Evolutionary conservation across 2,888 invertebrate species (phyloP).

Genomic region (Blastobasis adustella): DNA sequence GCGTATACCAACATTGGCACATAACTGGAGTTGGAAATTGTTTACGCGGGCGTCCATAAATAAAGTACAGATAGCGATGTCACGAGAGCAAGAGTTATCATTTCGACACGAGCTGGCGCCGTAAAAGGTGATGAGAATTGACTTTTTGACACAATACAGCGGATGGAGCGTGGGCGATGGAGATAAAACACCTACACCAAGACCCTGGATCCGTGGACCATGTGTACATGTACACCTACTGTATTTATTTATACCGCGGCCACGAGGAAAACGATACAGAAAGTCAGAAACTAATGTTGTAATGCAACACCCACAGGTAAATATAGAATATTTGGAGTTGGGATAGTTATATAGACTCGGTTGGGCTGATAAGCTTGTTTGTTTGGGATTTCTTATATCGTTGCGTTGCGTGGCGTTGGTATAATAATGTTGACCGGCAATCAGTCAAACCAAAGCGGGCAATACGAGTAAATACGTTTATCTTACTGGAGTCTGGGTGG

Average conservation of each 20-base stretch:
- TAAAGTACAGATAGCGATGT: constrained; percentile 1
- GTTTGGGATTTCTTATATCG: neutral
- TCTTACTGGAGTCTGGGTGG: too few relatives aligned
- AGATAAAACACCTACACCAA: constrained; percentile 24
- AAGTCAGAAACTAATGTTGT: neutral
- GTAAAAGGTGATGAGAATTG: constrained; percentile 22
- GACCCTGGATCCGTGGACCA: constrained; percentile 23
- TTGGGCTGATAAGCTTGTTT: constrained; percentile 5
- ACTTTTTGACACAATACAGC: constrained; percentile 23
- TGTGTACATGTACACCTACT: too few relatives aligned
- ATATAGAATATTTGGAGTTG: neutral
- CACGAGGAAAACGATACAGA: constrained; percentile 3
- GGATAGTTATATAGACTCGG: constrained; percentile 5
- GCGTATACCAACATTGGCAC: too few relatives aligned
- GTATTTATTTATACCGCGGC: too few relatives aligned
- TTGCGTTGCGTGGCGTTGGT: too few relatives aligned
- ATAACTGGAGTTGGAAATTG: neutral
- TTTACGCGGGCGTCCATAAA: neutral
- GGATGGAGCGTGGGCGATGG: constrained; percentile 25
- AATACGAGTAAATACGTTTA: too few relatives aligned
- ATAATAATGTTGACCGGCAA: too few relatives aligned
- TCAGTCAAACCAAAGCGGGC: too few relatives aligned
- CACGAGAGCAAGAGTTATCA: constrained; percentile 12
- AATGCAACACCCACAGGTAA: constrained; percentile 2
- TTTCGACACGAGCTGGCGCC: constrained; percentile 14